Evolutionary conservation across 2,797 vertebrate species (phyloP).

Genomic region (Meriones psammophilus): DNA sequence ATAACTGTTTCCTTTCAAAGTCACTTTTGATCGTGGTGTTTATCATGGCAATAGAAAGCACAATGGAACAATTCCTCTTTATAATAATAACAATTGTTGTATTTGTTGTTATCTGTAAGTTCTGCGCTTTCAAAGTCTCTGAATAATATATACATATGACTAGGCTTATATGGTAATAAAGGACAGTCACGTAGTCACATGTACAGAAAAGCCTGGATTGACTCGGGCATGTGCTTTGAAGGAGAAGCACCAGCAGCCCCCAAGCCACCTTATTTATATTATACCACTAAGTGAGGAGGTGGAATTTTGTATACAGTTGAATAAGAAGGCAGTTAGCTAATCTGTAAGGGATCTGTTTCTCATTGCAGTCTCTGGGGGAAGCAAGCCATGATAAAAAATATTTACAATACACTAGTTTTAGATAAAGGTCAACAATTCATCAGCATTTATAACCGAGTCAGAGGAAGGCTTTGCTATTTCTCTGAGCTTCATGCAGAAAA

Average conservation of each 20-base stretch:
- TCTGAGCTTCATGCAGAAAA: too few relatives aligned
- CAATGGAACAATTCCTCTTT: not conserved
- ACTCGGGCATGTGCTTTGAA: not conserved
- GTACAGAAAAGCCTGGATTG: not conserved
- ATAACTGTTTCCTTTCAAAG: not conserved
- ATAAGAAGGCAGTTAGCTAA: not conserved
- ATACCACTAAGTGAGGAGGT: not conserved
- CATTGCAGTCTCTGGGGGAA: not conserved
- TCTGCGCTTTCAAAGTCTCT: not conserved
- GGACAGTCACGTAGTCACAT: not conserved
- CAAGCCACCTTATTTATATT: not conserved
- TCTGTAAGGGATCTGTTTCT: not conserved
- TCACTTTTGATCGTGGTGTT: not conserved
- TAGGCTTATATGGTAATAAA: not conserved
- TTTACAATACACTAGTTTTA: not conserved
- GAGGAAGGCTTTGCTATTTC: too few relatives aligned
- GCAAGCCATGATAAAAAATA: not conserved
- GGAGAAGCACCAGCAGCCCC: not conserved
- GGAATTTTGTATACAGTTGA: not conserved
- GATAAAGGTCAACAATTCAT: not conserved
- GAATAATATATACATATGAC: not conserved
- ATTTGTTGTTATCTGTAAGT: too few relatives aligned
- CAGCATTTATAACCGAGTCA: not conserved
- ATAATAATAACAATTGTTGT: too few relatives aligned
- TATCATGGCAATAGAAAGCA: not conserved